Percentiles rank a stretch among this genome's conserved stretches.
These are phyloP conservation scores for Gymnocephalus cernua DNA, from an alignment of 2,113 vertebrate species.

Conservation along the genomic window DNA sequence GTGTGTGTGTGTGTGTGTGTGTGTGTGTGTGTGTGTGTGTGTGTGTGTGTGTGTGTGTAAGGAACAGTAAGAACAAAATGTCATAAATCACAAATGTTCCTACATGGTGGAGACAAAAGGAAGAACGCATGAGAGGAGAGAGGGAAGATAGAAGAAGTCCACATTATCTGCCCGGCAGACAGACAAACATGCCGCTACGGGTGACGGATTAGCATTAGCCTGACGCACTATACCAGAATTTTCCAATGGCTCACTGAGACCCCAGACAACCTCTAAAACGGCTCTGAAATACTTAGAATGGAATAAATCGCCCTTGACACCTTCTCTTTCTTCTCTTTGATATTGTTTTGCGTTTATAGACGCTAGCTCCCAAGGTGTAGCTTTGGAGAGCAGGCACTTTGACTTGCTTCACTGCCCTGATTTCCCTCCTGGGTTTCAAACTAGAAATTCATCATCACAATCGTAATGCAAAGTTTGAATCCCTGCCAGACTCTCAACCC, in stretches of 20 bases:
- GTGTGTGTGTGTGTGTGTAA: slow-evolving; percentile 45
- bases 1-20: slow-evolving; percentile 25
- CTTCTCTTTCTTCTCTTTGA: slow-evolving; percentile 47
- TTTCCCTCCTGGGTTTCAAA: slow-evolving; percentile 42
- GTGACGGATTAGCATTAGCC: slow-evolving; percentile 80
- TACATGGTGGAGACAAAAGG: slow-evolving; percentile 64
- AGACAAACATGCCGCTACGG: slow-evolving; percentile 70
- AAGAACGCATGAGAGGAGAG: slow-evolving; percentile 54
- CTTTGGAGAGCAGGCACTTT: slow-evolving; percentile 34
- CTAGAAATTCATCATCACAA: slow-evolving; percentile 25
- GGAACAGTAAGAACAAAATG: slow-evolving; percentile 76
- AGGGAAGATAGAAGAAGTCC: slow-evolving; percentile 51
- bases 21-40: slow-evolving; percentile 34
- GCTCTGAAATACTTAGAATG: slow-evolving; percentile 66
- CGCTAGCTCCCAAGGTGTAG: slow-evolving; percentile 17
- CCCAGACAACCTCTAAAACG: slow-evolving; percentile 64
- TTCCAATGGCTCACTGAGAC: slow-evolving; percentile 68
- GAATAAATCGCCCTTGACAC: slow-evolving; percentile 69
- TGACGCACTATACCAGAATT: slow-evolving; percentile 64
- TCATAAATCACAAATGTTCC: slow-evolving; percentile 82
- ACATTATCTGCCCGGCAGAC: slow-evolving; percentile 67
- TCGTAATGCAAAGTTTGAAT: slow-evolving; percentile 20
- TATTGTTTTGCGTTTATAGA: slow-evolving; percentile 44
- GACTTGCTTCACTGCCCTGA: slow-evolving; percentile 42
- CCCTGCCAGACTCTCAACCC: slow-evolving; percentile 6